Conservation (phyloP, 2,888 invertebrate genomes). For the Muschampia plurimacula region DNA sequence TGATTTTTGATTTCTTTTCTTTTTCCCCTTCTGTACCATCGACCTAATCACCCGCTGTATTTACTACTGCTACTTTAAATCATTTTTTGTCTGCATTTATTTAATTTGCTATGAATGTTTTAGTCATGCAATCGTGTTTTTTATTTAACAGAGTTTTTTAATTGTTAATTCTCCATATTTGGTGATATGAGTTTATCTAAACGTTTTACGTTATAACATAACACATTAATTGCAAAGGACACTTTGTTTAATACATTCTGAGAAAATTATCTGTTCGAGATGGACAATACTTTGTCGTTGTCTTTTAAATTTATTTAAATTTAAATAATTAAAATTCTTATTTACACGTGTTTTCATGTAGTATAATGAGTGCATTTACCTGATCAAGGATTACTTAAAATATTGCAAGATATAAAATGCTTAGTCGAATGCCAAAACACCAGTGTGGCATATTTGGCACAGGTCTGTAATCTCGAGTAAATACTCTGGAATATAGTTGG, state of each 20-base stretch:
- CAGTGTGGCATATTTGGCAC: constrained; percentile 36
- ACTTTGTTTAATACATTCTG: no score
- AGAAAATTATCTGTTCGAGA: not conserved
- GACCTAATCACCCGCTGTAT: constrained; percentile 11
- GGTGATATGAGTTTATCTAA: not conserved
- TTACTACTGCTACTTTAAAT: constrained; percentile 38
- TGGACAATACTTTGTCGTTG: not conserved
- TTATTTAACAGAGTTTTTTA: not conserved
- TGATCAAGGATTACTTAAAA: constrained; percentile 25
- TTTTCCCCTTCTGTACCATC: constrained; percentile 35
- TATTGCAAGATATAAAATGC: constrained; percentile 22
- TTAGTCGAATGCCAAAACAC: constrained; percentile 28
- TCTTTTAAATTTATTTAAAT: not conserved
- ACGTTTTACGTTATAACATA: not conserved
- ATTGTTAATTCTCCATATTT: not conserved
- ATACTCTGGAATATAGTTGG: constrained; percentile 41
- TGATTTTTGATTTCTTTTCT: constrained; percentile 40
- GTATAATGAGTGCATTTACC: constrained; percentile 18
- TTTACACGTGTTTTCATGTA: not conserved
- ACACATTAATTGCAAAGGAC: no score
- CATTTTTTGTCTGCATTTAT: constrained; percentile 17
- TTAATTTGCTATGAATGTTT: constrained; percentile 24
- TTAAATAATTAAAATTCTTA: not conserved
- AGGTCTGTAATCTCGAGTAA: constrained; percentile 32
- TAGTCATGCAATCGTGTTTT: constrained; percentile 4